Percentiles rank a stretch among this genome's conserved stretches.
Conservation (phyloP, 2,797 vertebrate genomes). For the Bryconaethiops microstoma region DNA sequence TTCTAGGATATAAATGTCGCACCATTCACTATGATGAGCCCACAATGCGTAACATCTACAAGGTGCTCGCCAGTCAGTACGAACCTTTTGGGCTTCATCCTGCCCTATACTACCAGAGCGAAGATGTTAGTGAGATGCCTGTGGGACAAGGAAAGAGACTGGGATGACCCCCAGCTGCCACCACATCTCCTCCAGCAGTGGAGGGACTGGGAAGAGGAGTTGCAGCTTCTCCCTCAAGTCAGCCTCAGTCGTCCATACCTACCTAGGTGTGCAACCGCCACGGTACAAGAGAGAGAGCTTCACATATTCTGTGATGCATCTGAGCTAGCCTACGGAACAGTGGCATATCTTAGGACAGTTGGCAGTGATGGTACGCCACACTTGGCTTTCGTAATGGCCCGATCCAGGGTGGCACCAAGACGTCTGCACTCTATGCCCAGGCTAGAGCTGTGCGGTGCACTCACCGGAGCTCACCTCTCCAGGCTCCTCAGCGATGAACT, state of each 20-base stretch:
- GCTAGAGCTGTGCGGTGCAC: background rate
- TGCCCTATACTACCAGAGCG: conserved; percentile 23
- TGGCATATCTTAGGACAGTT: background rate
- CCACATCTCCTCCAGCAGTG: background rate
- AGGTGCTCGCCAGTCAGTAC: conserved; percentile 24
- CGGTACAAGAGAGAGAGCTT: background rate
- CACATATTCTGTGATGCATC: conserved; percentile 25
- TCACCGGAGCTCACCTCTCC: background rate
- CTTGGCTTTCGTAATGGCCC: background rate
- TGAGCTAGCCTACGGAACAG: conserved; percentile 26
- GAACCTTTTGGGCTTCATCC: conserved; percentile 13
- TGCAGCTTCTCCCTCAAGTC: background rate
- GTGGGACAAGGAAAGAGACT: conserved; percentile 8
- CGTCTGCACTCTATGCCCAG: background rate
- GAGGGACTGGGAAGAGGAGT: conserved; percentile 11
- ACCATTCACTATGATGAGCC: background rate
- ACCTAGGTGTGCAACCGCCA: too few relatives aligned
- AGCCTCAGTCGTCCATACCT: background rate
- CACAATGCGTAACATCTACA: conserved; percentile 15
- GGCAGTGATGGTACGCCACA: background rate
- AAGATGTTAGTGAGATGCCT: conserved; percentile 27
- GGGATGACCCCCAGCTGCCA: background rate
- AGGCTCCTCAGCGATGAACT: background rate
- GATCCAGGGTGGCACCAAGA: conserved; percentile 14
- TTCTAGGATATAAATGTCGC: conserved; percentile 2